A percentile compares a stretch with the other conserved stretches of the same genome.
Evolutionary conservation across 2,797 vertebrate genomes (phyloP).

Genomic region (Sebastiscus albofasciatus): DNA sequence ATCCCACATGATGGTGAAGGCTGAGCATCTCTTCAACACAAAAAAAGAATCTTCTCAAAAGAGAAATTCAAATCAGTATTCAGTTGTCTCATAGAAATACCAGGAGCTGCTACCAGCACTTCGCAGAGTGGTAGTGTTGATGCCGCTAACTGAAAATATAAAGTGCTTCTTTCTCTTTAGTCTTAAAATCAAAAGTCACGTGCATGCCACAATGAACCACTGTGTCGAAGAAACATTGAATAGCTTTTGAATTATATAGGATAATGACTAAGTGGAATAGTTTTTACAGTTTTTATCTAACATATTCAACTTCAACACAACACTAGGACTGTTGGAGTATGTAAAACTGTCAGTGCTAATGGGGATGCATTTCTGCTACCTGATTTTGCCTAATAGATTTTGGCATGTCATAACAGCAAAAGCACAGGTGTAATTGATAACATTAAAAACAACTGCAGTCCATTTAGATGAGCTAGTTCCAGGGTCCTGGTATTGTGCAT

Average conservation of each 20-base stretch:
- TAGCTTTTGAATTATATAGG: neutral
- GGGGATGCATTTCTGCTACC: neutral
- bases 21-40: constrained; percentile 15
- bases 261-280: neutral
- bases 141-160: neutral
- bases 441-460: neutral
- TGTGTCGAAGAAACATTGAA: neutral
- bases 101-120: neutral
- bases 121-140: neutral
- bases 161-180: neutral
- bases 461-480: neutral
- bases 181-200: neutral
- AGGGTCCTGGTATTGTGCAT: neutral
- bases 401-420: neutral
- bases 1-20: neutral
- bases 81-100: constrained; percentile 14
- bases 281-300: neutral
- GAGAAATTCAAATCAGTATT: constrained; percentile 9
- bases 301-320: neutral
- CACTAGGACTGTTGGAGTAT: neutral
- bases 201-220: neutral
- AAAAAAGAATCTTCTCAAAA: constrained; percentile 9
- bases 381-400: neutral
- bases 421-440: neutral
- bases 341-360: neutral